A percentile compares a stretch with the other conserved stretches of the same genome.
phyloP scores from a whole-genome alignment of 2,888 invertebrate species.

The Napeogenes sylphis region DNA sequence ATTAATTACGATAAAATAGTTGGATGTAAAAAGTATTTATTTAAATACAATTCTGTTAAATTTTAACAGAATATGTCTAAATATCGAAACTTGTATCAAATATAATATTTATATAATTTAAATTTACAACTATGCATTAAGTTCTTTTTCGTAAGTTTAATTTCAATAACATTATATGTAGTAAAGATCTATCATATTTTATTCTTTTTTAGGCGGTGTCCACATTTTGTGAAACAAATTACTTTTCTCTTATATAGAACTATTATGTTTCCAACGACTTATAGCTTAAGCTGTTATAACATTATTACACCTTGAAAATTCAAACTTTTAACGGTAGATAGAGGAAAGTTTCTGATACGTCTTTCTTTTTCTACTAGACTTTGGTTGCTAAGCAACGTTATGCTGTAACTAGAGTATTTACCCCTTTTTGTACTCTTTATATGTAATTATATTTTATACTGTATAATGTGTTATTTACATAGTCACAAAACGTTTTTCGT shows the following conservation, averaged over 20 bases:
- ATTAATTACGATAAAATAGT: too few species aligned
- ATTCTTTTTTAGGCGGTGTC: background rate
- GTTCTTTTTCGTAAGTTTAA: too few species aligned
- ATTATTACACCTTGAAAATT: slow-evolving; percentile 22
- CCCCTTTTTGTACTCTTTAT: too few species aligned
- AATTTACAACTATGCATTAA: too few species aligned
- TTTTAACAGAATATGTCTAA: too few species aligned
- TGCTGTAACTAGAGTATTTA: too few species aligned
- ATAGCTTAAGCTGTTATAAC: slow-evolving; percentile 24
- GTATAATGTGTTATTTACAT: background rate
- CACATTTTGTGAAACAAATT: slow-evolving; percentile 2
- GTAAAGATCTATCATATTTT: too few species aligned
- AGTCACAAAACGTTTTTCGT: background rate
- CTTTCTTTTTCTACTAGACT: background rate
- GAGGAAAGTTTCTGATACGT: slow-evolving; percentile 8
- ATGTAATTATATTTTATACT: background rate
- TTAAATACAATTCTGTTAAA: too few species aligned
- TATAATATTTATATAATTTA: slow-evolving; percentile 31
- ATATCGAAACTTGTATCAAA: slow-evolving; percentile 44
- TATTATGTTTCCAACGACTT: slow-evolving; percentile 25
- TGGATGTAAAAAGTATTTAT: too few species aligned
- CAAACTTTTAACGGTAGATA: slow-evolving; percentile 14
- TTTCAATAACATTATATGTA: too few species aligned
- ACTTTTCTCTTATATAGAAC: slow-evolving; percentile 23
- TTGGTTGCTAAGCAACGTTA: too few species aligned